Evolutionary conservation across 2,888 invertebrate species (phyloP).

Genomic region (Masnerella sp.): DNA sequence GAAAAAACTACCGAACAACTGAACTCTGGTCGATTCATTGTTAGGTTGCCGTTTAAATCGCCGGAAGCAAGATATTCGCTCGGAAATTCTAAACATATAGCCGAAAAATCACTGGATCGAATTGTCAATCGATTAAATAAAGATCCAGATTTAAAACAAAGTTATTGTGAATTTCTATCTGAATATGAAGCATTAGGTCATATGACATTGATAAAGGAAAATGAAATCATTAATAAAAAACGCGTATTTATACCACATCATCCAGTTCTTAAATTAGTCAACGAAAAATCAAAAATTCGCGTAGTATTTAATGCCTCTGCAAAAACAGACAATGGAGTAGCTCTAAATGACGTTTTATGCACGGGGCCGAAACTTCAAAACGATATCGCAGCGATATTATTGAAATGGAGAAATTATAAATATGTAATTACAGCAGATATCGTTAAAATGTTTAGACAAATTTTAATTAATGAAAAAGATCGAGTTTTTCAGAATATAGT

Average conservation of each 20-base stretch:
- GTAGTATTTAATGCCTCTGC: constrained; percentile 12
- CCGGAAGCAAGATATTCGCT: background rate
- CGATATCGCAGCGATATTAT: constrained; percentile 3
- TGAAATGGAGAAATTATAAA: constrained; percentile 4
- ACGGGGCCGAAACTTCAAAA: constrained; percentile 14
- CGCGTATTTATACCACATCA: constrained; percentile 21
- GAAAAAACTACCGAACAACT: no score
- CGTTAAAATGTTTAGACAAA: constrained; percentile 18
- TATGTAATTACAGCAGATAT: constrained; percentile 12
- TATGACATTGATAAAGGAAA: background rate
- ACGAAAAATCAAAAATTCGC: background rate
- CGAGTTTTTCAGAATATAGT: constrained; percentile 10
- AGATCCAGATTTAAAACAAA: background rate
- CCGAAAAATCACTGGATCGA: background rate
- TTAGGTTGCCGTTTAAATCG: background rate
- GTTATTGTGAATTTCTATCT: background rate
- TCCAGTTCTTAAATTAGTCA: background rate
- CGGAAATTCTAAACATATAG: background rate
- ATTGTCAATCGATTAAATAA: background rate
- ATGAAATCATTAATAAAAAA: background rate
- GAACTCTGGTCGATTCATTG: no score
- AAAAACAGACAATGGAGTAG: background rate
- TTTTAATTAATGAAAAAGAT: background rate
- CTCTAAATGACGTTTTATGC: constrained; percentile 3
- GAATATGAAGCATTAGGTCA: background rate